phyloP scores from a whole-genome alignment of 2,888 invertebrate genomes.

The Chymomyza procnemis region DNA sequence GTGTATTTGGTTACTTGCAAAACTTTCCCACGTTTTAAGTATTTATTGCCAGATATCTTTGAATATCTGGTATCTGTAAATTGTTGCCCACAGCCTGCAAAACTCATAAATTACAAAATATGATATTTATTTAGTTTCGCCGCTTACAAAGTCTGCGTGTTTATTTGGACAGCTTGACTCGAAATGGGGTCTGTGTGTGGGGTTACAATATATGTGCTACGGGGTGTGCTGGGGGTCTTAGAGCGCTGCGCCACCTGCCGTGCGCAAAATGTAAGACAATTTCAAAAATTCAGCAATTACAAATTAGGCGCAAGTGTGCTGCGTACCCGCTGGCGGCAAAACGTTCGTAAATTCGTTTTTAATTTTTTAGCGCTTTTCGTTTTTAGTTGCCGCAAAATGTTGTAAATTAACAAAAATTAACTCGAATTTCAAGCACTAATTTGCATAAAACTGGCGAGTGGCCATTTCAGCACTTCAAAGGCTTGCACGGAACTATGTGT shows the following conservation, averaged over 20 bases:
- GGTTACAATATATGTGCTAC: background rate
- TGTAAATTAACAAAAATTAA: constrained; percentile 36
- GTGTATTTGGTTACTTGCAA: background rate
- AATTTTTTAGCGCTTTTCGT: background rate
- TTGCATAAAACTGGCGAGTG: background rate
- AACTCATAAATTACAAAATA: constrained; percentile 65
- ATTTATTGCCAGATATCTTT: constrained; percentile 14
- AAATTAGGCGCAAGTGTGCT: constrained; percentile 16
- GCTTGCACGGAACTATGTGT: background rate
- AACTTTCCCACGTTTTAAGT: constrained; percentile 62
- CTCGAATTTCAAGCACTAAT: constrained; percentile 14
- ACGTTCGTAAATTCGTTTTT: constrained; percentile 18
- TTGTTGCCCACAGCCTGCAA: constrained; percentile 53
- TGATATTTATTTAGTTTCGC: constrained; percentile 57
- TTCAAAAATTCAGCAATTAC: constrained; percentile 14
- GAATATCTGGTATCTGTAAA: constrained; percentile 44
- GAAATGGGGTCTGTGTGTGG: background rate
- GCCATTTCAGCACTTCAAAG: constrained; percentile 47
- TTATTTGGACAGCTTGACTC: constrained; percentile 60
- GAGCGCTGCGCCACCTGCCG: constrained; percentile 1
- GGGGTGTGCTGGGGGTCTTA: background rate
- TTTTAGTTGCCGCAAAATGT: constrained; percentile 21
- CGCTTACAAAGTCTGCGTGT: constrained; percentile 70
- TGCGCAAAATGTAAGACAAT: constrained; percentile 2
- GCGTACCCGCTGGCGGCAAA: constrained; percentile 18